A percentile compares a stretch with the other conserved stretches of the same genome.
Evolutionary conservation across 2,113 vertebrate genomes (phyloP).

Genomic region (Gopherus evgoodei): DNA sequence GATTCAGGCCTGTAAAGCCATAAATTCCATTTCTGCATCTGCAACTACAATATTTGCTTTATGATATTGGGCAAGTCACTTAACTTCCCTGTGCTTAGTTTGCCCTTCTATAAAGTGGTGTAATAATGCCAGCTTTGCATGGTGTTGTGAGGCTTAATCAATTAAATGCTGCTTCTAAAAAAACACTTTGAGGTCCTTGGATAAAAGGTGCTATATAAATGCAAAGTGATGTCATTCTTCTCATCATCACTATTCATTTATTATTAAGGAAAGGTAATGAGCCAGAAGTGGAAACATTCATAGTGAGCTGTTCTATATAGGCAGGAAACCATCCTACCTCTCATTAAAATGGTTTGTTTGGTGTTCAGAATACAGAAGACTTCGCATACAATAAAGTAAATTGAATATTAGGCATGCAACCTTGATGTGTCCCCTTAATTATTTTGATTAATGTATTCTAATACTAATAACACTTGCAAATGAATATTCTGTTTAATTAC

Average conservation of each 20-base stretch:
- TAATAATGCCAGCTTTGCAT: neutral
- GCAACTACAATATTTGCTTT: neutral
- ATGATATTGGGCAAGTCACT: neutral
- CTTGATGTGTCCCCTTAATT: conserved; percentile 14
- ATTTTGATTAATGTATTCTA: conserved; percentile 45
- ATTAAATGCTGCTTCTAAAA: neutral
- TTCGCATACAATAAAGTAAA: neutral
- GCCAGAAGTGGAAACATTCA: neutral
- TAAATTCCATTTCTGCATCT: neutral
- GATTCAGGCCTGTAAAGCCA: neutral
- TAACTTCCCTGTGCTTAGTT: neutral
- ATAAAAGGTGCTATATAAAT: neutral
- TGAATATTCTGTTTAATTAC: conserved; percentile 67
- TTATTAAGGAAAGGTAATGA: neutral
- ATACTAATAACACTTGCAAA: conserved; percentile 64
- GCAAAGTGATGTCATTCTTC: neutral
- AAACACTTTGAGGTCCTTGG: neutral
- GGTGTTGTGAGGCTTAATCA: neutral
- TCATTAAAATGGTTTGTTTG: neutral
- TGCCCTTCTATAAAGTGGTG: neutral
- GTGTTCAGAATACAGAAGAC: neutral
- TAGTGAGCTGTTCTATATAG: neutral
- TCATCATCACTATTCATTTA: neutral
- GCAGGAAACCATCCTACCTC: neutral
- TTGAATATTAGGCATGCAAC: neutral